These are phyloP conservation scores for Augochlora pura DNA, from an alignment of 1,140 invertebrate species.

Conservation along the genomic window DNA sequence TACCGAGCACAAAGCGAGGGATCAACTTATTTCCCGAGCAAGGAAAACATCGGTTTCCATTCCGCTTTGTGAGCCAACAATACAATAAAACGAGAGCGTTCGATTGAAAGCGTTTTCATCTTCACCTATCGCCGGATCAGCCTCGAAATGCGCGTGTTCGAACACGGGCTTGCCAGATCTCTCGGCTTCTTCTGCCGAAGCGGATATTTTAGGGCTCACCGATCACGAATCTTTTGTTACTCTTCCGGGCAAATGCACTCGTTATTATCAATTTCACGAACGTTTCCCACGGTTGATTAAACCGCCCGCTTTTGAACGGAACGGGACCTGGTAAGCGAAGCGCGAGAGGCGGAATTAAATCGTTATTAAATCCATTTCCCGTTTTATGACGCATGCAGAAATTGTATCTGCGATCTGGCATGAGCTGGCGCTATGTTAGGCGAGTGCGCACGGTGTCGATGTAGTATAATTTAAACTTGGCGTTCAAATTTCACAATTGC, in stretches of 20 bases:
- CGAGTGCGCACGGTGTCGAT: slow-evolving; percentile 9
- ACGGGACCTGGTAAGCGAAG: not conserved
- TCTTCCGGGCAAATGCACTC: slow-evolving; percentile 18
- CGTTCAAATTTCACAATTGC: no score
- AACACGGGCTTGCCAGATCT: not conserved
- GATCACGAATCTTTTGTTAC: slow-evolving; percentile 28
- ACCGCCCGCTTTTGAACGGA: not conserved
- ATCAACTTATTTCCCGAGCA: not conserved
- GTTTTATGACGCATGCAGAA: slow-evolving; percentile 7
- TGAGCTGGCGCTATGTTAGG: slow-evolving; percentile 2
- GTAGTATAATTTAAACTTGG: not conserved
- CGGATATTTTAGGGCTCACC: slow-evolving; percentile 28
- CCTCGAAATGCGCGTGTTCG: not conserved
- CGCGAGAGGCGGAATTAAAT: slow-evolving; percentile 26
- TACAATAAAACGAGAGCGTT: not conserved
- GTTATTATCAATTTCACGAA: slow-evolving; percentile 43
- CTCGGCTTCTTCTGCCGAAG: not conserved
- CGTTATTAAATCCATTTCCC: slow-evolving; percentile 55
- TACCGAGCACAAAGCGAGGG: not conserved
- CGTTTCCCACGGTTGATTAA: slow-evolving; percentile 41
- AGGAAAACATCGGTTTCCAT: not conserved
- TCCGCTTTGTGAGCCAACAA: not conserved
- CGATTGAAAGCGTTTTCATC: not conserved
- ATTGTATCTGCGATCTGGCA: slow-evolving; percentile 42
- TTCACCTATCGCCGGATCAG: not conserved